Conservation (phyloP, 2,888 invertebrate genomes). For the Andrena flavipes region DNA sequence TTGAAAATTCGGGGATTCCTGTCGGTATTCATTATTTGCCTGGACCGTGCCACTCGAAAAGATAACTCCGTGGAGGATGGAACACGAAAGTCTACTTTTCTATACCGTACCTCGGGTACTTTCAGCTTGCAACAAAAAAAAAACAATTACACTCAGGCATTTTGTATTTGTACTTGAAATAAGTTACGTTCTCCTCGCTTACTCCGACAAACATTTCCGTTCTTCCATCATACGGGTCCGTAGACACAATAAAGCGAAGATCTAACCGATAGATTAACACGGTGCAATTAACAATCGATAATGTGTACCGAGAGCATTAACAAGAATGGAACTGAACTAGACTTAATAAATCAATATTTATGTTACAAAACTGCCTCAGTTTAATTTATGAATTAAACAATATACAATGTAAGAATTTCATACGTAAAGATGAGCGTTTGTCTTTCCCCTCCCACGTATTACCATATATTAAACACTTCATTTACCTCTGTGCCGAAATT, state of each 20-base stretch:
- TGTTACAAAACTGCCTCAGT: slow-evolving; percentile 29
- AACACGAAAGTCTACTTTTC: background rate
- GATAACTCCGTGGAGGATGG: background rate
- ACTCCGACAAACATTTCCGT: background rate
- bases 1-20: slow-evolving; percentile 2
- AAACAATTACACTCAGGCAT: background rate
- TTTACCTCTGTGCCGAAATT: background rate
- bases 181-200: background rate
- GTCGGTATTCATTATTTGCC: slow-evolving; percentile 12
- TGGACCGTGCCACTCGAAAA: background rate
- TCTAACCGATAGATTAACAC: slow-evolving; percentile 8
- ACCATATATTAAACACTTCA: background rate
- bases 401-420: slow-evolving; percentile 40
- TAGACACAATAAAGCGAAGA: background rate
- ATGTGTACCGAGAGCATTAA: slow-evolving; percentile 12
- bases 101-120: background rate
- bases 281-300: slow-evolving; percentile 10
- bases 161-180: background rate
- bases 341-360: slow-evolving; percentile 32
- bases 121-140: background rate
- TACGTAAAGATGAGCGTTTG: background rate
- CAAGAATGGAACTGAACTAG: slow-evolving; percentile 35
- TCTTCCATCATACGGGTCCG: background rate
- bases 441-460: slow-evolving; percentile 12
- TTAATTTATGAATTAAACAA: slow-evolving; percentile 42